A percentile compares a stretch with the other conserved stretches of the same genome.
Evolutionary conservation across 2,797 vertebrate species (phyloP).

Genomic region (Botia almorhae): DNA sequence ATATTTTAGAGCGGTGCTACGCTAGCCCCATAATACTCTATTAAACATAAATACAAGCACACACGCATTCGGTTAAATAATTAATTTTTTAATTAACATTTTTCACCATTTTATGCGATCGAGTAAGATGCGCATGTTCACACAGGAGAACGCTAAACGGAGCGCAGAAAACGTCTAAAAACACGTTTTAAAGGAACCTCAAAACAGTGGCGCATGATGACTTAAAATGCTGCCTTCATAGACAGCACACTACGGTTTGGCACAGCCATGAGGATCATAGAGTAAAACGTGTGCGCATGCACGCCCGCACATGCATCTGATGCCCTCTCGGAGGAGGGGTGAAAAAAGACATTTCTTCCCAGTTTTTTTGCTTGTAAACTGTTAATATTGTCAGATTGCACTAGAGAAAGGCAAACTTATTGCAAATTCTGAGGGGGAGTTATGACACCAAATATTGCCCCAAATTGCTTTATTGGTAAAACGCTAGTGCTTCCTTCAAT

Average conservation of each 20-base stretch:
- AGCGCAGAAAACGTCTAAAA: too few species aligned
- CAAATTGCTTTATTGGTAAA: slow-evolving; percentile 89
- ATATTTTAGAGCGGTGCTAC: too few species aligned
- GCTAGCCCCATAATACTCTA: too few species aligned
- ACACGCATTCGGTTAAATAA: too few species aligned
- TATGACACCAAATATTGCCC: slow-evolving; percentile 86
- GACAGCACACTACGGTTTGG: neutral
- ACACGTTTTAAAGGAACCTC: too few species aligned
- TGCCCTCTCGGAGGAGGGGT: neutral
- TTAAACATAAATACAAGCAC: too few species aligned
- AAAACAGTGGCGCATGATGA: neutral
- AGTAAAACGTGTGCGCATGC: neutral
- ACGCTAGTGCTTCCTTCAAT: slow-evolving; percentile 87
- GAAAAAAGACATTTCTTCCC: slow-evolving; percentile 27
- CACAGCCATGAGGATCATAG: neutral
- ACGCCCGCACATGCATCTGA: neutral
- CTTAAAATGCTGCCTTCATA: neutral
- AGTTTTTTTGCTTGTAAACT: slow-evolving; percentile 61
- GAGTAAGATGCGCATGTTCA: too few species aligned
- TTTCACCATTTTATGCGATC: too few species aligned
- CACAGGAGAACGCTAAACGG: too few species aligned
- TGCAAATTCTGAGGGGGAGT: slow-evolving; percentile 79
- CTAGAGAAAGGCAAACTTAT: slow-evolving; percentile 73
- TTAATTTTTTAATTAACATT: too few species aligned
- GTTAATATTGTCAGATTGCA: slow-evolving; percentile 74